phyloP scores from a whole-genome alignment of 1,140 invertebrate species.

The Drosophila orosa region DNA sequence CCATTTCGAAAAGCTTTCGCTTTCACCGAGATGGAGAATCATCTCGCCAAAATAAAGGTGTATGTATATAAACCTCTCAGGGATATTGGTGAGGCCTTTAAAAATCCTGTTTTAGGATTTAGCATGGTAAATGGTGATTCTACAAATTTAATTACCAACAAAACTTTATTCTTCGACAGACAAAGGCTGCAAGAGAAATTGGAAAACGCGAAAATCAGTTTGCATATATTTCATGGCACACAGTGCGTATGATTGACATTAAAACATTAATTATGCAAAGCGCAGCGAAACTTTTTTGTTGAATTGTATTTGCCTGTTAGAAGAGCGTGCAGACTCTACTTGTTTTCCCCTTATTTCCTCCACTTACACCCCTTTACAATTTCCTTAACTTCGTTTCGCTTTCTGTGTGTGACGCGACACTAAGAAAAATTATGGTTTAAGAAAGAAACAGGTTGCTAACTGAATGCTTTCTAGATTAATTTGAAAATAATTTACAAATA shows the following conservation, averaged over 20 bases:
- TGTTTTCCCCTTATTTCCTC: background rate
- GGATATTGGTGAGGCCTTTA: background rate
- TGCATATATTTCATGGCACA: slow-evolving; percentile 74
- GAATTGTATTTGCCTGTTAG: slow-evolving; percentile 46
- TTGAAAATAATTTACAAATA: background rate
- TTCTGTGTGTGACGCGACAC: slow-evolving; percentile 9
- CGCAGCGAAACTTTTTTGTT: slow-evolving; percentile 57
- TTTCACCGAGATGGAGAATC: slow-evolving; percentile 7
- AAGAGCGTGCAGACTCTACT: background rate
- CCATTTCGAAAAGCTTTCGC: slow-evolving; percentile 14
- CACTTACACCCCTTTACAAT: background rate
- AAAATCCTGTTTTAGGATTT: background rate
- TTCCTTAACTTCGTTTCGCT: slow-evolving; percentile 8
- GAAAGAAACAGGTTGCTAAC: background rate
- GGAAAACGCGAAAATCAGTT: slow-evolving; percentile 61
- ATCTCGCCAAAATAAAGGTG: background rate
- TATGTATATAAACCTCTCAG: background rate
- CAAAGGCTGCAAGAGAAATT: slow-evolving; percentile 37
- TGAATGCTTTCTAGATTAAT: background rate
- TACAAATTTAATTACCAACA: slow-evolving; percentile 70
- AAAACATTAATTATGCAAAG: slow-evolving; percentile 79
- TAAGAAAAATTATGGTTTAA: background rate
- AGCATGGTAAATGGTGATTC: slow-evolving; percentile 22
- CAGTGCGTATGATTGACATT: slow-evolving; percentile 81
- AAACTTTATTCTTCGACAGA: slow-evolving; percentile 26